Evolutionary conservation across 2,888 invertebrate genomes (phyloP).

Genomic region (Tipula helvola): DNA sequence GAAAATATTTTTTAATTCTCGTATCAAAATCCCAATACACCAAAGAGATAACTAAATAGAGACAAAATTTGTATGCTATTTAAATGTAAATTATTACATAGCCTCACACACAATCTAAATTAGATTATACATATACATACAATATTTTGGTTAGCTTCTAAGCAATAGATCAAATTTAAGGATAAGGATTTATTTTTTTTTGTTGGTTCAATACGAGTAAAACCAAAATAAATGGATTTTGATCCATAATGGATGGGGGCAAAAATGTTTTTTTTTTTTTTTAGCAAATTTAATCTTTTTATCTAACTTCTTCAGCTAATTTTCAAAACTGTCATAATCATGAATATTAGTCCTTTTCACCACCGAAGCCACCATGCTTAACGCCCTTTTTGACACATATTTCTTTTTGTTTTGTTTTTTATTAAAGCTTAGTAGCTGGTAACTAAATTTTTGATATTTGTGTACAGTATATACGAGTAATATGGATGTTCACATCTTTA

Average conservation of each 20-base stretch:
- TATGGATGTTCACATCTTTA: background rate
- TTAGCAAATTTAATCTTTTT: background rate
- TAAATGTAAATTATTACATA: background rate
- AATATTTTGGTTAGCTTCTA: background rate
- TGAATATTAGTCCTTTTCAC: background rate
- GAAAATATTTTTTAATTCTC: background rate
- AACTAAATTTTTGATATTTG: background rate
- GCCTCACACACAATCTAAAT: background rate
- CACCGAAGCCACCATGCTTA: background rate
- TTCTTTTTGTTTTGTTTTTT: background rate
- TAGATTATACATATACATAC: background rate
- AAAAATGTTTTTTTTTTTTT: background rate
- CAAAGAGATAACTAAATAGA: background rate
- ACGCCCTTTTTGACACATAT: background rate
- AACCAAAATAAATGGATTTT: background rate
- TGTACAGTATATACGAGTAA: background rate
- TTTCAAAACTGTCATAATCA: background rate
- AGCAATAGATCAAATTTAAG: background rate
- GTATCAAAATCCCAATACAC: background rate
- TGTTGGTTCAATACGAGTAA: background rate
- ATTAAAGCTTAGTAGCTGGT: background rate
- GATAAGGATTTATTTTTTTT: background rate
- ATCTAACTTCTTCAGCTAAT: conserved; percentile 4
- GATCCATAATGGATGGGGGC: background rate
- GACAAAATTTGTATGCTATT: background rate